These are phyloP conservation scores for Heliconius hermathena DNA, from an alignment of 1,140 invertebrate genomes.

Conservation along the genomic window DNA sequence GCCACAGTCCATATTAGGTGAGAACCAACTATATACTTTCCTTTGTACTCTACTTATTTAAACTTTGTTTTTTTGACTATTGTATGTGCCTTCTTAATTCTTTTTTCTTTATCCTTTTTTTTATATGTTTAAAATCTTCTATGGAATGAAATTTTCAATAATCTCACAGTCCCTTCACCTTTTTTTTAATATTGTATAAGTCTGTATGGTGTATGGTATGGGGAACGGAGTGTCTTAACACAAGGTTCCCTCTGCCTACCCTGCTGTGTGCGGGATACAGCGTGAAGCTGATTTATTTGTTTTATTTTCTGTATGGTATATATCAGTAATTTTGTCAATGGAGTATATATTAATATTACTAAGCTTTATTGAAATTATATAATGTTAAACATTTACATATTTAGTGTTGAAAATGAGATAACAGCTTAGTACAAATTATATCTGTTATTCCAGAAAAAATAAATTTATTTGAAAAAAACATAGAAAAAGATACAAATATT, in stretches of 20 bases:
- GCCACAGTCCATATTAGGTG: constrained; percentile 74
- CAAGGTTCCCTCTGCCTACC: too few relatives aligned
- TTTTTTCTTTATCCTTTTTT: not conserved
- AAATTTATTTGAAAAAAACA: constrained; percentile 76
- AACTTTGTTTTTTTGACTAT: not conserved
- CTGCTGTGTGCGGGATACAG: too few relatives aligned
- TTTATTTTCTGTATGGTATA: not conserved
- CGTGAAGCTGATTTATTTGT: too few relatives aligned
- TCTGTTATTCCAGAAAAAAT: constrained; percentile 72
- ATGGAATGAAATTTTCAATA: not conserved
- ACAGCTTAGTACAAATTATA: not conserved
- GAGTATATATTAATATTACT: not conserved
- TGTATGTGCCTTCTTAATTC: constrained; percentile 38
- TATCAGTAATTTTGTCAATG: not conserved
- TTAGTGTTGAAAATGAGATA: not conserved
- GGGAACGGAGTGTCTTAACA: too few relatives aligned
- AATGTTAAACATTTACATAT: not conserved
- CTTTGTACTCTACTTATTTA: constrained; percentile 19
- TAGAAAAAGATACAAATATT: constrained; percentile 64
- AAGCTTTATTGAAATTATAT: not conserved
- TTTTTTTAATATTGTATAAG: not conserved
- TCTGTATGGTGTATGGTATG: not conserved
- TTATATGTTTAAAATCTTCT: constrained; percentile 5
- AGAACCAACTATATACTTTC: constrained; percentile 44
- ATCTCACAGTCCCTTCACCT: not conserved